Evolutionary conservation across 2,888 invertebrate genomes (phyloP).

Genomic region (Eupithecia insigniata): DNA sequence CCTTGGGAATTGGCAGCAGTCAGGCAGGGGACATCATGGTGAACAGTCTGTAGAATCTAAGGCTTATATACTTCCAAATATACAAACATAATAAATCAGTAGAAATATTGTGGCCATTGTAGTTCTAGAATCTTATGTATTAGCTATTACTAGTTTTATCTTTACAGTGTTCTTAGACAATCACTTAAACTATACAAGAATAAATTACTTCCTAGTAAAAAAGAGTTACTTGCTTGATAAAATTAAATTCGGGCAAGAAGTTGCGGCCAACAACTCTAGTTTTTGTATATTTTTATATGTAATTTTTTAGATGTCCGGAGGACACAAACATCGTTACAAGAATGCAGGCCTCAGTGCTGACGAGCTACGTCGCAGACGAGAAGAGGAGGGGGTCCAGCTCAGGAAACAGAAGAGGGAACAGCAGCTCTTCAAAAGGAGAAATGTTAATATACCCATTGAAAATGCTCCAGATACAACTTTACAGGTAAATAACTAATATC

Average conservation of each 20-base stretch:
- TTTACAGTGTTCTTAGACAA: too few relatives aligned
- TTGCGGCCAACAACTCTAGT: background rate
- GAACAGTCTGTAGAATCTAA: too few relatives aligned
- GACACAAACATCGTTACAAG: conserved; percentile 96
- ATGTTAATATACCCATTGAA: conserved; percentile 86
- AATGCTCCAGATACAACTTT: conserved; percentile 69
- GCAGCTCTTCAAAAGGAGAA: conserved; percentile 95
- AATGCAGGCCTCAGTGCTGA: conserved; percentile 96
- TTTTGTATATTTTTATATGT: background rate
- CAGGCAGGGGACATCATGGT: too few relatives aligned
- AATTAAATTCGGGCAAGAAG: background rate
- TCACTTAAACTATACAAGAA: too few relatives aligned
- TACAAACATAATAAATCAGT: background rate
- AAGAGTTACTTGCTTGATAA: background rate
- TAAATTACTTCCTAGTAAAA: background rate
- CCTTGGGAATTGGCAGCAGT: too few relatives aligned
- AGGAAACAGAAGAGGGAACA: conserved; percentile 98
- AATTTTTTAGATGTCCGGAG: conserved; percentile 88
- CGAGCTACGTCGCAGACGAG: conserved; percentile 94
- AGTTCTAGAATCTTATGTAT: background rate
- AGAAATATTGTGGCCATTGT: background rate
- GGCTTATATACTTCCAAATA: too few relatives aligned
- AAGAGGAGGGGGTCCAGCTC: conserved; percentile 98
- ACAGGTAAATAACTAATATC: conserved; percentile 55
- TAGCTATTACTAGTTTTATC: too few relatives aligned